Conservation (phyloP, 2,888 invertebrate genomes). For the Tyria jacobaeae region DNA sequence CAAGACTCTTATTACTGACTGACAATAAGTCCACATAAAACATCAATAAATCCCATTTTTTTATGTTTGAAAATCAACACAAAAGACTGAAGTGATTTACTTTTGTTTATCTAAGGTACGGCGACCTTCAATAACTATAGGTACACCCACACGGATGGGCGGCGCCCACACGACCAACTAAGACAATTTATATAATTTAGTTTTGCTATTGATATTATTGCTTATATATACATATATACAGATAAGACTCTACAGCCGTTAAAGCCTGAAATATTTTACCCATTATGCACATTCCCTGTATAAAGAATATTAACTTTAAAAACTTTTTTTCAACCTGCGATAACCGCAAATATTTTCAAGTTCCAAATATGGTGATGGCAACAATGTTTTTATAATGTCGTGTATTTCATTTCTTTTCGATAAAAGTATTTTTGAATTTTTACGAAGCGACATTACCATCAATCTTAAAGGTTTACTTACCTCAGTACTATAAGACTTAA, state of each 20-base stretch:
- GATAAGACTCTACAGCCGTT: neutral
- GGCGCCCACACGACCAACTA: constrained; percentile 63
- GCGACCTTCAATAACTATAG: constrained; percentile 62
- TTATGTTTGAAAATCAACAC: constrained; percentile 7
- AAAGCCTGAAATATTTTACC: constrained; percentile 33
- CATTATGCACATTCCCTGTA: too few relatives aligned
- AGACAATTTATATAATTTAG: constrained; percentile 55
- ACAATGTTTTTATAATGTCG: neutral
- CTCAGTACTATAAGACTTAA: neutral
- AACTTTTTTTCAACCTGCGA: too few relatives aligned
- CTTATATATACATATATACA: constrained; percentile 10
- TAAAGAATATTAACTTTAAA: too few relatives aligned
- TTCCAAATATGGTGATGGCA: neutral
- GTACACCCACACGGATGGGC: constrained; percentile 69
- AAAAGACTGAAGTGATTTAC: constrained; percentile 21
- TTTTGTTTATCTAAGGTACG: constrained; percentile 40
- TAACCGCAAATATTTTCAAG: too few relatives aligned
- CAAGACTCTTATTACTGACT: neutral
- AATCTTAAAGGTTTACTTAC: neutral
- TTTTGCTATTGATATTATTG: constrained; percentile 21
- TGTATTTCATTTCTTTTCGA: neutral
- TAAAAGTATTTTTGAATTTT: constrained; percentile 3
- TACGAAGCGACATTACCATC: neutral
- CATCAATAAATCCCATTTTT: neutral
- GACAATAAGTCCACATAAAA: neutral